Evolutionary conservation across 2,797 vertebrate genomes (phyloP), one percentile per base, ranked within the genome.

Genomic region (Micrastur ruficollis): DNA sequence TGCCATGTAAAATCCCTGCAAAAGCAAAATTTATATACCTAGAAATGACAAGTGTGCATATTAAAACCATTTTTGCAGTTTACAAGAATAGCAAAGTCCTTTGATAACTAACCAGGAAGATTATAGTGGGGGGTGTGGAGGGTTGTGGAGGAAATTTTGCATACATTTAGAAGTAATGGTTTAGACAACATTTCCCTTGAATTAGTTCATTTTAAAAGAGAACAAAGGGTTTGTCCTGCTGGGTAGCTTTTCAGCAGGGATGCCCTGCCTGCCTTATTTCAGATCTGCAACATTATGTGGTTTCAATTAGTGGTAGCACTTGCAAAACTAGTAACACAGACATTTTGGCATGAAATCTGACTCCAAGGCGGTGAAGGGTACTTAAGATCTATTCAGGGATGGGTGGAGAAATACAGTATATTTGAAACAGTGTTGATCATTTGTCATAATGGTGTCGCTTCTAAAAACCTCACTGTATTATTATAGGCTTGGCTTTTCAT

Each of bases 271-370:
- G 82, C 76, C 47, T 95, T 95, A 91, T 89, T 97, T 97, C 93
- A 96, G 92, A 97, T 97, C 94, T 97, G 82, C 81, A 95, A 80
- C 40, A 79, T 78, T 86, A 94, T 86, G 95, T 97, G 96, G 92
- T 96, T 98, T 98, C 97, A 98, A 96, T 98, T 97, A 98, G 95
- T 81, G 90, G 95, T 84, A 96, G 96, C 96, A 97, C 93, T 98
- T 97, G 94, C 92, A 90, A 96, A 97, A 97, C 81, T 80, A 95
- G 93, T 83, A 97, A 97, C 89, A 86, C 93, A 94, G 92, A 92
- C 76, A 86, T 91, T 97, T 94, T 97, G 97, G 84, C 95, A 94
- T 89, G 95, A 96, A 98, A 97, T 85, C 83, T 40, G 91, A 97
- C 71, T 97, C 92, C 86, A 72, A 95, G 85, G 86, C 67, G 25